phyloP scores from a whole-genome alignment of 1,140 invertebrate species.

The Drosophila baimaii region DNA sequence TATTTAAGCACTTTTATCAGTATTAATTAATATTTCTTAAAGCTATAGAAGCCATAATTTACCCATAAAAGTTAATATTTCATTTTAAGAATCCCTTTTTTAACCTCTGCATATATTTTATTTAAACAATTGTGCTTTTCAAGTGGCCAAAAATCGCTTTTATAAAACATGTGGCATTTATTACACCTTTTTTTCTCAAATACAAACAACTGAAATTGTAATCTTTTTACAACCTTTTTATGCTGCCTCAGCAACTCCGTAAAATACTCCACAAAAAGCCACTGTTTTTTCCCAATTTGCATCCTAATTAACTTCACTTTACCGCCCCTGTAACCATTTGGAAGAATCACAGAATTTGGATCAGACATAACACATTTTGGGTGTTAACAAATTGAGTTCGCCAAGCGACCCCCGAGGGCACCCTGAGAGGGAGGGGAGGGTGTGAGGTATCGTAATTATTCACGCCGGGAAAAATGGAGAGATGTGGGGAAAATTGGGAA shows the following conservation, averaged over 20 bases:
- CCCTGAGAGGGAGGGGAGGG: too few relatives aligned
- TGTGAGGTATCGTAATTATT: constrained; percentile 38
- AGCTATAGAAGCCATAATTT: too few relatives aligned
- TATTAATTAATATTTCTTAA: too few relatives aligned
- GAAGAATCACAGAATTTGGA: constrained; percentile 23
- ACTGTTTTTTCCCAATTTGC: constrained; percentile 15
- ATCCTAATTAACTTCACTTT: constrained; percentile 28
- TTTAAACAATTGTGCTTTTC: not conserved
- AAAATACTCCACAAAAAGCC: not conserved
- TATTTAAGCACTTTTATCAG: too few relatives aligned
- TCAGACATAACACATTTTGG: constrained; percentile 34
- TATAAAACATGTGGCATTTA: not conserved
- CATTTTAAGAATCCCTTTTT: too few relatives aligned
- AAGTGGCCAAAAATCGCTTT: not conserved
- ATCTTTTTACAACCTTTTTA: not conserved
- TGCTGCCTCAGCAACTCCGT: too few relatives aligned
- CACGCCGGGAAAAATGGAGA: constrained; percentile 14
- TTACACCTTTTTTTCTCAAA: not conserved
- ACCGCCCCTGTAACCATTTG: constrained; percentile 5
- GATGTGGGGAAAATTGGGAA: constrained; percentile 11
- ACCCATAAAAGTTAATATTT: too few relatives aligned
- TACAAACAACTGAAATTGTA: not conserved
- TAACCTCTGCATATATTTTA: not conserved
- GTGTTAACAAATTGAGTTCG: constrained; percentile 37
- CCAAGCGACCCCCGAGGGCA: not conserved